Conservation (phyloP, 1,140 invertebrate genomes). For the Diplogasteroides magnus region DNA sequence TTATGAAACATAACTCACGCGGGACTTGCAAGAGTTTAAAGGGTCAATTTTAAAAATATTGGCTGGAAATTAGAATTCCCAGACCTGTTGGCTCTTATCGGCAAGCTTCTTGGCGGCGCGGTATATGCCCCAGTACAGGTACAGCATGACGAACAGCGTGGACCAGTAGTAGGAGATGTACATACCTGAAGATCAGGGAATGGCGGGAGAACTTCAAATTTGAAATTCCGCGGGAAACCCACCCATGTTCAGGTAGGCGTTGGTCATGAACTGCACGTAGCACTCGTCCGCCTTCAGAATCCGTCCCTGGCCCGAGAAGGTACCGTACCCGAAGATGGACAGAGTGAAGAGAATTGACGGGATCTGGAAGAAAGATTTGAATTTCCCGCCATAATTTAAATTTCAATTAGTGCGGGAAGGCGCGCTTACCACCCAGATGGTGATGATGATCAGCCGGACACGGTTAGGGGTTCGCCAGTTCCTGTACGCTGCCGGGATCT, state of each 20-base stretch:
- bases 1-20: too few relatives aligned
- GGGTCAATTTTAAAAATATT: too few relatives aligned
- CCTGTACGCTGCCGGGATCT: slow-evolving; percentile 93
- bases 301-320: slow-evolving; percentile 72
- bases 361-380: slow-evolving; percentile 65
- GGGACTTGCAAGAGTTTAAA: too few relatives aligned
- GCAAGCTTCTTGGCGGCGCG: slow-evolving; percentile 96
- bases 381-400: neutral
- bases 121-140: slow-evolving; percentile 94
- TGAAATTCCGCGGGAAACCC: too few relatives aligned
- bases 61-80: neutral
- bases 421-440: slow-evolving; percentile 74
- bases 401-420: neutral
- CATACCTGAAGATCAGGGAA: slow-evolving; percentile 28
- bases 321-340: slow-evolving; percentile 97
- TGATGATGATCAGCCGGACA: slow-evolving; percentile 75
- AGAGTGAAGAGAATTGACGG: slow-evolving; percentile 93
- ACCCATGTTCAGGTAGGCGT: slow-evolving; percentile 66
- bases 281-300: slow-evolving; percentile 81
- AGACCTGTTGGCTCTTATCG: slow-evolving; percentile 75
- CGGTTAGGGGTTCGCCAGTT: slow-evolving; percentile 90
- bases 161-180: slow-evolving; percentile 91
- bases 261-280: slow-evolving; percentile 93
- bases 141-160: slow-evolving; percentile 82
- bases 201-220: neutral